Evolutionary conservation across 2,113 vertebrate species (phyloP).

Genomic region (Reinhardtius hippoglossoides): DNA sequence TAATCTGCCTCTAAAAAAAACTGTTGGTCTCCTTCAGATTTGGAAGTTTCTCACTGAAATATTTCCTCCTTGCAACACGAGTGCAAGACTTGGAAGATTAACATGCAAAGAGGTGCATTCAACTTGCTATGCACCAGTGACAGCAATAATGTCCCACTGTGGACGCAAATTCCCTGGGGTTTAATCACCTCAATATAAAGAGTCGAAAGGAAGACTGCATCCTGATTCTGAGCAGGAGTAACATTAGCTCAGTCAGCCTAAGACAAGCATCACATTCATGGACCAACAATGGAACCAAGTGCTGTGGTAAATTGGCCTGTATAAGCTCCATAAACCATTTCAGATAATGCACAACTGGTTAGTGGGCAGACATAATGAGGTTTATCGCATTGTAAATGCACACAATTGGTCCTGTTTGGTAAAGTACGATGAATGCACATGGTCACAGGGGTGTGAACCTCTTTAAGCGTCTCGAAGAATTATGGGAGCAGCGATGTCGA

Average conservation of each 20-base stretch:
- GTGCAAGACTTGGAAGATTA: constrained; percentile 70
- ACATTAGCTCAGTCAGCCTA: constrained; percentile 79
- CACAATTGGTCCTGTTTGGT: constrained; percentile 73
- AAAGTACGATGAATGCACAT: constrained; percentile 65
- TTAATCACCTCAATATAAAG: constrained; percentile 79
- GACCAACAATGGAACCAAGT: constrained; percentile 77
- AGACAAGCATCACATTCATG: constrained; percentile 81
- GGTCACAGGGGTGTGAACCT: constrained; percentile 61
- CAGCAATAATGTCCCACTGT: constrained; percentile 71
- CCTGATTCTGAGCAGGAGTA: constrained; percentile 75
- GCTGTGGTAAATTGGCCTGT: constrained; percentile 77
- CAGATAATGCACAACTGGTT: constrained; percentile 78
- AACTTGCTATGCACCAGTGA: constrained; percentile 75
- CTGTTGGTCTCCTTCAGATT: neutral
- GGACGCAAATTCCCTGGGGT: constrained; percentile 73
- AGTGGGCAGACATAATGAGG: constrained; percentile 80
- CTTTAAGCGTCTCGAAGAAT: constrained; percentile 49
- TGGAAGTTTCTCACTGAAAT: constrained; percentile 16
- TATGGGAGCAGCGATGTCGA: constrained; percentile 19
- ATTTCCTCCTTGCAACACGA: constrained; percentile 38
- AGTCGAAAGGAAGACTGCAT: constrained; percentile 64
- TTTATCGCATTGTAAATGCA: constrained; percentile 80
- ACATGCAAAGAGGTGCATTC: constrained; percentile 75
- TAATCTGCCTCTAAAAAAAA: neutral
- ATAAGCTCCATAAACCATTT: constrained; percentile 80